These are phyloP conservation scores for Grus americana DNA, from an alignment of 2,113 vertebrate genomes.

Conservation along the genomic window DNA sequence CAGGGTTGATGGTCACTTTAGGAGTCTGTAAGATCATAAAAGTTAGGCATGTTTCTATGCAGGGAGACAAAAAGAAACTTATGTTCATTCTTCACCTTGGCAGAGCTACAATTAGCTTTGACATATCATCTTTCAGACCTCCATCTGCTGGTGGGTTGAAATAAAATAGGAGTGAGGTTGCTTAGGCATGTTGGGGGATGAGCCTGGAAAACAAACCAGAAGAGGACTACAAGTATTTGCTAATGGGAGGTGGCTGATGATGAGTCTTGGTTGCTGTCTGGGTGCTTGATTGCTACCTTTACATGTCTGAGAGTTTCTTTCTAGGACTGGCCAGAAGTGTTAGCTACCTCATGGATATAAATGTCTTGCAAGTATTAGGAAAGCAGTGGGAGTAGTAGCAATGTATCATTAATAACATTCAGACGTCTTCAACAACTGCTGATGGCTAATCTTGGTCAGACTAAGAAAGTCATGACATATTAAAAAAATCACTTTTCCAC, in stretches of 20 bases:
- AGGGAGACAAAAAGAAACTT: background rate
- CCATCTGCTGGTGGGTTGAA: background rate
- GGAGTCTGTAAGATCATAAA: background rate
- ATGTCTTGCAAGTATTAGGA: background rate
- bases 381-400: background rate
- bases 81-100: background rate
- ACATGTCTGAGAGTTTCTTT: background rate
- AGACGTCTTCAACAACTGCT: background rate
- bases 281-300: background rate
- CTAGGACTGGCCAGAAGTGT: background rate
- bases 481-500: background rate
- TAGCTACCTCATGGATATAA: background rate
- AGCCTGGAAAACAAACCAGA: background rate
- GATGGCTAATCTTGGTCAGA: background rate
- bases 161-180: background rate
- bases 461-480: rapidly evolving
- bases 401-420: background rate
- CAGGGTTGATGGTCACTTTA: background rate
- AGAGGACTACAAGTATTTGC: background rate
- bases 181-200: background rate
- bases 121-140: background rate
- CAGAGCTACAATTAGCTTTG: background rate
- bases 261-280: background rate
- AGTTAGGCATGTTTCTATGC: background rate
- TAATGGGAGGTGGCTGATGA: background rate